These are phyloP conservation scores for Rhinatrema bivittatum DNA, from an alignment of 2,797 vertebrate genomes.

Conservation along the genomic window DNA sequence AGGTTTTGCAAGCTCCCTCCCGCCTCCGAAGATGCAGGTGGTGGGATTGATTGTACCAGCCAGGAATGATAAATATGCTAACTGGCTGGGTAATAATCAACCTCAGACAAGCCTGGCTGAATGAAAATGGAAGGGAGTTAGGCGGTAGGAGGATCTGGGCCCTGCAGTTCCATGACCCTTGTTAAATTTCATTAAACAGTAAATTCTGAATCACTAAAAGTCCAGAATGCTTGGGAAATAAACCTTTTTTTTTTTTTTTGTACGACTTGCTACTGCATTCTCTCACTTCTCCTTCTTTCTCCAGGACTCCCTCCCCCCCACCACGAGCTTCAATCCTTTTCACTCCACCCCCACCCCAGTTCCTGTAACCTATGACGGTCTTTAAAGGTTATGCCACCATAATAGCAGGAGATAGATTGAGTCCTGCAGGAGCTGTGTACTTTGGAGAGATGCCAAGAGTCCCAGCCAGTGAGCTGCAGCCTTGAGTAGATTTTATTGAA, in stretches of 20 bases:
- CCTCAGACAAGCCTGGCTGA: slow-evolving; percentile 14
- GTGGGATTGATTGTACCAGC: slow-evolving; percentile 8
- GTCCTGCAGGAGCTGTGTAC: slow-evolving; percentile 54
- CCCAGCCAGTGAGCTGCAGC: slow-evolving; percentile 41
- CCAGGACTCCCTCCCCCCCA: no score
- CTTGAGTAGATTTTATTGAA: slow-evolving; percentile 41
- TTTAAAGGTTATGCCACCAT: slow-evolving; percentile 46
- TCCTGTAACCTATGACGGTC: slow-evolving; percentile 35
- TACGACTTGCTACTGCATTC: accelerated
- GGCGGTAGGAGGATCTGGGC: slow-evolving; percentile 12
- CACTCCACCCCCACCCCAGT: slow-evolving; percentile 17
- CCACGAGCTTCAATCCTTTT: no score
- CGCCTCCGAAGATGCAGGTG: slow-evolving; percentile 17
- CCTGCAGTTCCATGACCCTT: slow-evolving; percentile 23
- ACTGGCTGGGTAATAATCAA: slow-evolving; percentile 26
- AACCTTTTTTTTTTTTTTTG: slow-evolving; percentile 3
- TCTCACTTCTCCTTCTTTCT: no score
- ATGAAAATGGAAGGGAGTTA: slow-evolving; percentile 10
- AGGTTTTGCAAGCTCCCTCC: slow-evolving; percentile 21
- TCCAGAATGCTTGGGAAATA: slow-evolving; percentile 15
- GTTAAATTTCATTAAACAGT: slow-evolving; percentile 38
- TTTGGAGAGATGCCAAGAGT: slow-evolving; percentile 54
- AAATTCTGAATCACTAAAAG: slow-evolving; percentile 22
- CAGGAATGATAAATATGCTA: slow-evolving; percentile 47
- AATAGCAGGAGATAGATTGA: slow-evolving; percentile 28